Conservation (phyloP, 2,888 invertebrate species). For the Lamellibrachia columna region DNA sequence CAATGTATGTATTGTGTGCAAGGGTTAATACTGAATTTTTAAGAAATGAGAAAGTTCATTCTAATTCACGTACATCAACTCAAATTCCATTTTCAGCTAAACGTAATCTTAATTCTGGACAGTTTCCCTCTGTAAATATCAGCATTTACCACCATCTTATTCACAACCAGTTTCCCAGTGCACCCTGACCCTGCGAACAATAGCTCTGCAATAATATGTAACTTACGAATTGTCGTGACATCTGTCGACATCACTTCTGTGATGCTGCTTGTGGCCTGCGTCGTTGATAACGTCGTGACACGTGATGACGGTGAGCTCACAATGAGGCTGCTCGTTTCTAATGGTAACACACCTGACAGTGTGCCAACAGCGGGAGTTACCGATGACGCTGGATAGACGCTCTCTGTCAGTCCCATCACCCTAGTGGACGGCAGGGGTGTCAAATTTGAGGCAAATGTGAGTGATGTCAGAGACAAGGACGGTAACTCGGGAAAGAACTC, state of each 20-base stretch:
- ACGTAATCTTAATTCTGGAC: background rate
- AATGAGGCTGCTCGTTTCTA: background rate
- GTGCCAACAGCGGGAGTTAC: background rate
- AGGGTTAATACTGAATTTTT: no score
- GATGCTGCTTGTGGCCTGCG: background rate
- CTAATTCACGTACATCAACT: background rate
- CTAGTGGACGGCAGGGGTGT: background rate
- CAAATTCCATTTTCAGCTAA: background rate
- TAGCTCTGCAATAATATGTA: background rate
- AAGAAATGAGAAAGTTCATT: background rate
- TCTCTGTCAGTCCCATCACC: background rate
- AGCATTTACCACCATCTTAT: background rate
- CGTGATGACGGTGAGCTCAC: background rate
- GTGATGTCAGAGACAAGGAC: background rate
- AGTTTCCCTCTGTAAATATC: background rate
- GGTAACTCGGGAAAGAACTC: background rate
- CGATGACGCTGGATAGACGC: background rate
- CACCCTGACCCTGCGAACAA: background rate
- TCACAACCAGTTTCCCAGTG: background rate
- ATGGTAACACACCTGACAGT: background rate
- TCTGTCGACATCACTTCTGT: background rate
- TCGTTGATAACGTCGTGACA: background rate
- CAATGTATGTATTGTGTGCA: no score
- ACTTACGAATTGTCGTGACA: background rate
- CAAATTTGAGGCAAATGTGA: background rate